phyloP scores from a whole-genome alignment of 35 echinoderm and acorn worm genomes.

The Stichopus chloronotus region DNA sequence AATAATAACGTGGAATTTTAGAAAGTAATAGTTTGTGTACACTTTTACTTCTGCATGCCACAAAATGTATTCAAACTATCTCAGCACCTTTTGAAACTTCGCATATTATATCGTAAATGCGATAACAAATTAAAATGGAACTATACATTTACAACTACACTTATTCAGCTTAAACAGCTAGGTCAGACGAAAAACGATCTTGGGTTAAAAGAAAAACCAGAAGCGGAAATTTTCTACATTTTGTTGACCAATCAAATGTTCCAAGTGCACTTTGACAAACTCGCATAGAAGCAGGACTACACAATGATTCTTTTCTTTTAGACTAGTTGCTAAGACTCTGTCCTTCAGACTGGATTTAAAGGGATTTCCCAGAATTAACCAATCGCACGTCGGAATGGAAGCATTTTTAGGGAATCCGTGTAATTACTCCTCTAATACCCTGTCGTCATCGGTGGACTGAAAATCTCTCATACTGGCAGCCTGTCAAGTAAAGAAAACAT shows the following conservation, averaged over 20 bases:
- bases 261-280: constrained; percentile 11
- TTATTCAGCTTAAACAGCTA: neutral
- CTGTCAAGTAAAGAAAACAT: neutral
- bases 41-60: neutral
- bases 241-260: neutral
- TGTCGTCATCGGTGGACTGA: constrained; percentile 20
- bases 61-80: constrained; percentile 4
- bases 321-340: neutral
- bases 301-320: neutral
- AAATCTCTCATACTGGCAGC: constrained; percentile 43
- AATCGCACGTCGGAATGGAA: constrained; percentile 32
- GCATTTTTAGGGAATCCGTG: neutral
- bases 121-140: neutral
- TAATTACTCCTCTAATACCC: constrained; percentile 28
- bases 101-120: neutral
- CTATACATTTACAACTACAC: neutral
- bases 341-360: neutral
- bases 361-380: neutral
- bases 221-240: neutral
- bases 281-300: neutral
- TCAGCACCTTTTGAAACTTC: neutral
- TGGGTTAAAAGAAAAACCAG: neutral
- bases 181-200: neutral
- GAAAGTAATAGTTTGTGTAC: too few species aligned
- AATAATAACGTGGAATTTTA: too few species aligned